These are phyloP conservation scores for Xiphophorus maculatus DNA, from an alignment of 2,113 vertebrate species.

Conservation along the genomic window DNA sequence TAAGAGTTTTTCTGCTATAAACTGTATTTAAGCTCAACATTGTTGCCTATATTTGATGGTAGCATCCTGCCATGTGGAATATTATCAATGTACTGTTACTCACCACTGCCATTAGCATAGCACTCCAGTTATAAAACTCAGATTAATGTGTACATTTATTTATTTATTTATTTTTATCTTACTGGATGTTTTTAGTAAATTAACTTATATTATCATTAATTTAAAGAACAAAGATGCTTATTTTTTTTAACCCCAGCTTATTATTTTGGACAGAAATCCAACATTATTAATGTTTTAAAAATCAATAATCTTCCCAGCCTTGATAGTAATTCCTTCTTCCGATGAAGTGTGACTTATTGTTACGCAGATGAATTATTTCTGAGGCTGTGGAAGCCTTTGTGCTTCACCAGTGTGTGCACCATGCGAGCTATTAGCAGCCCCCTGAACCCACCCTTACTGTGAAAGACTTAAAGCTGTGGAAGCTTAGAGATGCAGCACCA, in stretches of 20 bases:
- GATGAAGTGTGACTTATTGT: background rate
- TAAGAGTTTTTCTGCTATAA: background rate
- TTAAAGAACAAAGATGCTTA: too few relatives aligned
- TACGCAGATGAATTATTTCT: slow-evolving; percentile 7
- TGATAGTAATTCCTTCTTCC: background rate
- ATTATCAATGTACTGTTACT: too few relatives aligned
- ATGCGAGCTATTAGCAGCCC: slow-evolving; percentile 1
- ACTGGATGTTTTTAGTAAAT: background rate
- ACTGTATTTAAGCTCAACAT: too few relatives aligned
- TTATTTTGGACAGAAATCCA: too few relatives aligned
- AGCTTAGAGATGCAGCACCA: slow-evolving; percentile 28
- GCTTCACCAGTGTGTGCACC: slow-evolving; percentile 40
- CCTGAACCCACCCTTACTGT: background rate
- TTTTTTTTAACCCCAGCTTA: too few relatives aligned
- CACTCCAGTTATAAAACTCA: background rate
- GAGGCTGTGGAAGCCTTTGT: slow-evolving; percentile 52
- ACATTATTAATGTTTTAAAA: background rate
- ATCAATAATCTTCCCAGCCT: background rate
- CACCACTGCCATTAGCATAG: too few relatives aligned
- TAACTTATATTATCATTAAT: too few relatives aligned
- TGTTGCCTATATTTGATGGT: too few relatives aligned
- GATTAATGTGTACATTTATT: too few relatives aligned
- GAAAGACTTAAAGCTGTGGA: slow-evolving; percentile 24
- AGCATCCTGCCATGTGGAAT: too few relatives aligned
- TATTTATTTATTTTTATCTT: background rate